A percentile compares a stretch with the other conserved stretches of the same genome.
phyloP scores from a whole-genome alignment of 2,797 vertebrate species.

The Hozukius guyotensis region DNA sequence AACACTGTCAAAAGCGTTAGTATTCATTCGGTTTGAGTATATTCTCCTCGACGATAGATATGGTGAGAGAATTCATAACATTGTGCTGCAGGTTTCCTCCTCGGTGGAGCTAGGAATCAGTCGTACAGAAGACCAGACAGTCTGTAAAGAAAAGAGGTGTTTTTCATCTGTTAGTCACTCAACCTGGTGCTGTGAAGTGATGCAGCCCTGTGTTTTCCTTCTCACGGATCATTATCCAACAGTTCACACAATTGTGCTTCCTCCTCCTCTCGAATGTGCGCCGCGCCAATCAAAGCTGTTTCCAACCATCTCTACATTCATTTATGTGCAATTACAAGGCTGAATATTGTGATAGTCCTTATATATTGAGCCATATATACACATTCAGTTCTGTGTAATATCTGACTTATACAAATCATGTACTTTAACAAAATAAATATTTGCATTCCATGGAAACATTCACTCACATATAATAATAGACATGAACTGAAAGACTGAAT shows the following conservation, averaged over 20 bases:
- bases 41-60: constrained; percentile 46
- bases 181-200: constrained; percentile 53
- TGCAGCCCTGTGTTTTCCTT: constrained; percentile 55
- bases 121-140: constrained; percentile 15
- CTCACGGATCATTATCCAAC: constrained; percentile 27
- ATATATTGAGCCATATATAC: constrained; percentile 72
- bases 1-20: constrained; percentile 62
- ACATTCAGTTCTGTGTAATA: constrained; percentile 69
- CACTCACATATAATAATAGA: constrained; percentile 55
- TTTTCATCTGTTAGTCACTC: constrained; percentile 52
- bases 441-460: constrained; percentile 76
- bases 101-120: constrained; percentile 32
- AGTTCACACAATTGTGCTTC: constrained; percentile 58
- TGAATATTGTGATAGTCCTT: constrained; percentile 73
- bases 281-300: constrained; percentile 45
- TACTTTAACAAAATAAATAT: constrained; percentile 74
- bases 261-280: constrained; percentile 15
- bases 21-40: constrained; percentile 63
- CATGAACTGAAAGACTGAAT: constrained; percentile 37
- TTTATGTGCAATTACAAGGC: constrained; percentile 75
- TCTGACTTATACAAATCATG: constrained; percentile 58
- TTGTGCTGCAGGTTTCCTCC: constrained; percentile 66
- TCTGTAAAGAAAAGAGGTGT: constrained; percentile 55
- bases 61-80: constrained; percentile 38
- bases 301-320: constrained; percentile 71